phyloP scores from a whole-genome alignment of 1,140 invertebrate genomes.

The Tetramorium alpestre region DNA sequence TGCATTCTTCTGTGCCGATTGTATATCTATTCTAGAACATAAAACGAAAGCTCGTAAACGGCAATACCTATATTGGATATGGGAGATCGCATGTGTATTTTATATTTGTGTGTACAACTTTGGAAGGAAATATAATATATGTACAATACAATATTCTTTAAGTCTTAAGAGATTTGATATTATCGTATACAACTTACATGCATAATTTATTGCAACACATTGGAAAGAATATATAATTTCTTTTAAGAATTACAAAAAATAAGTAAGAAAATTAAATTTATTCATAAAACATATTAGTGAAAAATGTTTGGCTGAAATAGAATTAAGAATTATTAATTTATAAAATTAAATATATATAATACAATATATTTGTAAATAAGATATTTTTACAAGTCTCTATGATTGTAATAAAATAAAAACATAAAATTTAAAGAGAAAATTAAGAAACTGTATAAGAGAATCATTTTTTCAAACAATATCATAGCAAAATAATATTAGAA shows the following conservation, averaged over 20 bases:
- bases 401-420: not conserved
- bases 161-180: not conserved
- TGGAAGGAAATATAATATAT: not conserved
- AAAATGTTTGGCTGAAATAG: not conserved
- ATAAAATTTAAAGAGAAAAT: not conserved
- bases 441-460: not conserved
- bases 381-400: not conserved
- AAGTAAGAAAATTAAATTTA: not conserved
- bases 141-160: not conserved
- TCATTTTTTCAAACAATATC: not conserved
- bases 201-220: not conserved
- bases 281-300: not conserved
- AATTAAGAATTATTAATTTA: constrained; percentile 1
- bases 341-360: not conserved
- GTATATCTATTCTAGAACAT: constrained; percentile 90
- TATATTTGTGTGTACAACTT: not conserved
- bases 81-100: not conserved
- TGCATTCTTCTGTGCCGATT: constrained; percentile 92
- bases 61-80: not conserved
- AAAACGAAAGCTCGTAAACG: constrained; percentile 17
- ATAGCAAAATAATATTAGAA: not conserved
- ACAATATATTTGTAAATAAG: not conserved
- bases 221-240: not conserved
- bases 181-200: not conserved
- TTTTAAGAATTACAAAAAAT: not conserved